Conservation (phyloP, 2,888 invertebrate species). For the Polydrusus tereticollis region DNA sequence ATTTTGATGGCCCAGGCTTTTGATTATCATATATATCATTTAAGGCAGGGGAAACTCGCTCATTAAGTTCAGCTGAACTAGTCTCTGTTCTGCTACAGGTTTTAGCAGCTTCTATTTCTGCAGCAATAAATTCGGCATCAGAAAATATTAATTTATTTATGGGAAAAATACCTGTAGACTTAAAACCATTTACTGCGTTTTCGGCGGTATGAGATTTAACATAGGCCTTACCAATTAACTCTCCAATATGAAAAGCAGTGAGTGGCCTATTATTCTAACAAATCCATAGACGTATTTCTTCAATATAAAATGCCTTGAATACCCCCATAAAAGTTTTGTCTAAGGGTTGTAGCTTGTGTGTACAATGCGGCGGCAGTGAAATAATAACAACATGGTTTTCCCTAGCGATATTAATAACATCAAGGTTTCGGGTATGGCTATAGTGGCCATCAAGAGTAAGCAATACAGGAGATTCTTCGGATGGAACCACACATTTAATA, state of each 20-base stretch:
- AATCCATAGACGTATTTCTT: conserved; percentile 40
- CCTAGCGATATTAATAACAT: too few species aligned
- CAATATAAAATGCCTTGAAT: conserved; percentile 53
- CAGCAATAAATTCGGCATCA: too few species aligned
- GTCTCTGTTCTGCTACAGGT: neutral
- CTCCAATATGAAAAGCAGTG: neutral
- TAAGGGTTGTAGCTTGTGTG: conserved; percentile 56
- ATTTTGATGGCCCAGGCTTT: too few species aligned
- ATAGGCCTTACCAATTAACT: conserved; percentile 17
- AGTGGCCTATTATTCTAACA: neutral
- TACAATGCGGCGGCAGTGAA: conserved; percentile 56
- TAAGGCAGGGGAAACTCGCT: neutral
- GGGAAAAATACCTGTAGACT: conserved; percentile 17
- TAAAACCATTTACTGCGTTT: conserved; percentile 2
- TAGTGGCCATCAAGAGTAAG: too few species aligned
- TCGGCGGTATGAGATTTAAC: conserved; percentile 14
- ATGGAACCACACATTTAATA: neutral
- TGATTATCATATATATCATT: neutral
- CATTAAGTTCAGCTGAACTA: too few species aligned
- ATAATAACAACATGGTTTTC: conserved; percentile 52
- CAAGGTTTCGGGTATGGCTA: too few species aligned
- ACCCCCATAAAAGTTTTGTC: conserved; percentile 54
- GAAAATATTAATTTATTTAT: conserved; percentile 5
- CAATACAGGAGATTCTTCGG: too few species aligned
- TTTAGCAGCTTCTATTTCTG: conserved; percentile 23